These are phyloP conservation scores for Halcyon chelicuti DNA, from an alignment of 2,797 vertebrate genomes.

Conservation along the genomic window DNA sequence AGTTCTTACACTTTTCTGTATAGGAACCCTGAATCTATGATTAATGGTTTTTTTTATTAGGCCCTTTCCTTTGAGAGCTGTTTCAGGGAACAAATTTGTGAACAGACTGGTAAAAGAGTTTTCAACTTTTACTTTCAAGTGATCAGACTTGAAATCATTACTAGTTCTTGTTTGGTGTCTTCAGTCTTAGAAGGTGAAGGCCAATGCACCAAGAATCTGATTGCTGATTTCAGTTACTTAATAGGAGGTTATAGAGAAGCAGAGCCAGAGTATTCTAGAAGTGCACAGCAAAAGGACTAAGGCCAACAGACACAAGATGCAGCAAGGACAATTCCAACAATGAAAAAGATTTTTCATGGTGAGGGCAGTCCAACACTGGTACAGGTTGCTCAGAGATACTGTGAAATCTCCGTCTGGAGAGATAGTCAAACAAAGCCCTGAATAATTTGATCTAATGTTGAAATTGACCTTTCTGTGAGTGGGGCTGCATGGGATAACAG, in stretches of 20 bases:
- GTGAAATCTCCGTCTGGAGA: background rate
- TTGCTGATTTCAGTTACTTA: background rate
- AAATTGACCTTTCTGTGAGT: background rate
- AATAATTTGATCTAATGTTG: background rate
- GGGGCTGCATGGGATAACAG: background rate
- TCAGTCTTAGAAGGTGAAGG: background rate
- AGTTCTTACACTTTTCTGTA: background rate
- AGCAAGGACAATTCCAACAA: background rate
- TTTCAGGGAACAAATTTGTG: slow-evolving; percentile 39
- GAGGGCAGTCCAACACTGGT: background rate
- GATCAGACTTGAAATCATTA: background rate
- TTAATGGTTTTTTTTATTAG: slow-evolving; percentile 30
- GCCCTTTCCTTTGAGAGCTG: slow-evolving; percentile 14
- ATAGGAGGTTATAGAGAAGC: background rate
- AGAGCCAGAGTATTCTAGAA: background rate
- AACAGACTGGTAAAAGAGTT: slow-evolving; percentile 24
- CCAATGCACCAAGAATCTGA: too few relatives aligned
- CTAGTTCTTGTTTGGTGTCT: background rate
- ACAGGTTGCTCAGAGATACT: background rate
- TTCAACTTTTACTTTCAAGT: background rate
- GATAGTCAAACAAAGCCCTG: background rate
- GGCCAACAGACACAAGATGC: background rate
- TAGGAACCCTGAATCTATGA: background rate
- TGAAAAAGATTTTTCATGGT: background rate
- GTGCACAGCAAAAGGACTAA: background rate